phyloP scores from a whole-genome alignment of 2,888 invertebrate species.

The Disparrhopalites patrizii region DNA sequence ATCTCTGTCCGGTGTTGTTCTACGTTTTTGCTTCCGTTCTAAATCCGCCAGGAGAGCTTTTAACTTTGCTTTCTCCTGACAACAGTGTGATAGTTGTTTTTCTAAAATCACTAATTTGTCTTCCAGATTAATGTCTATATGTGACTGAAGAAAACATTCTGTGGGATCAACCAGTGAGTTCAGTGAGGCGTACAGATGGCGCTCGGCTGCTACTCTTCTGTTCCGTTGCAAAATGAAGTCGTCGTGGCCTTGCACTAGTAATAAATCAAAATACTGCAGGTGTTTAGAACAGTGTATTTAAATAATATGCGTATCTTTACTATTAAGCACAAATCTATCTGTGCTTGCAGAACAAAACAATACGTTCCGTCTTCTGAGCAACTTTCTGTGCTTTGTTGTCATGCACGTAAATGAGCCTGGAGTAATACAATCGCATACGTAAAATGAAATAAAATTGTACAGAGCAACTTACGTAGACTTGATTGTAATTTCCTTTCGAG shows the following conservation, averaged over 20 bases:
- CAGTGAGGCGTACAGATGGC: neutral
- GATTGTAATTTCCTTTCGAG: conserved; percentile 42
- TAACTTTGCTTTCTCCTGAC: conserved; percentile 45
- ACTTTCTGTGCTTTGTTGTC: too few relatives aligned
- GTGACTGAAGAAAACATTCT: conserved; percentile 33
- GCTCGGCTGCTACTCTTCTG: conserved; percentile 8
- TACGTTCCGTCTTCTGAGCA: too few relatives aligned
- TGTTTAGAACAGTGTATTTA: neutral
- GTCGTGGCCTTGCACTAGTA: conserved; percentile 41
- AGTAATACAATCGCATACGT: neutral
- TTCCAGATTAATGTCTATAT: conserved; percentile 35
- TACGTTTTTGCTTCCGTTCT: conserved; percentile 22
- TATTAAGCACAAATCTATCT: neutral
- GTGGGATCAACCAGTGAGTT: conserved; percentile 1
- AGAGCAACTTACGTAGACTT: conserved; percentile 34
- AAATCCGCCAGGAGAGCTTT: conserved; percentile 37
- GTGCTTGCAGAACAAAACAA: neutral
- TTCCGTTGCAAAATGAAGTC: conserved; percentile 29
- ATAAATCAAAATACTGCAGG: neutral
- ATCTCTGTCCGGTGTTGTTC: conserved; percentile 19
- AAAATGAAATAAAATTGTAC: too few relatives aligned
- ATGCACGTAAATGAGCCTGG: too few relatives aligned
- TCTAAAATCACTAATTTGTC: conserved; percentile 44
- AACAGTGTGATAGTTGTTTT: conserved; percentile 44
- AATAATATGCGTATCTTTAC: too few relatives aligned